Conservation (phyloP, 2,113 vertebrate genomes). For the Actenoides hombroni region DNA sequence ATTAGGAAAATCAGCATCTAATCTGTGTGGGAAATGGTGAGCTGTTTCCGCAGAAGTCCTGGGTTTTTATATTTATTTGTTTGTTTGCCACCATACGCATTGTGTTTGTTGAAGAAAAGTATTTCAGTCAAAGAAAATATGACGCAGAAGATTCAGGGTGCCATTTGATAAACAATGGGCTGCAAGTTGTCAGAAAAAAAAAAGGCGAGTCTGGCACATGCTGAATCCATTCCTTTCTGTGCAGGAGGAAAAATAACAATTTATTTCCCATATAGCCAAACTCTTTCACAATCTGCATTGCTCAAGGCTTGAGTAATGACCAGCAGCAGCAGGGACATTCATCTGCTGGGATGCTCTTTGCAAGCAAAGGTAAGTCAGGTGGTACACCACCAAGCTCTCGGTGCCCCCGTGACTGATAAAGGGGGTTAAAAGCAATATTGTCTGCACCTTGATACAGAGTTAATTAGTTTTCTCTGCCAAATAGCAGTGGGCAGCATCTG, state of each 20-base stretch:
- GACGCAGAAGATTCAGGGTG: not conserved
- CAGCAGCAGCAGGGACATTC: not conserved
- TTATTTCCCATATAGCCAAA: not conserved
- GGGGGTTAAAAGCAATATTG: not conserved
- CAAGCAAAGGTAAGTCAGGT: not conserved
- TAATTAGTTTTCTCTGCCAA: not conserved
- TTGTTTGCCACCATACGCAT: not conserved
- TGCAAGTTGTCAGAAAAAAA: not conserved
- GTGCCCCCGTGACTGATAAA: not conserved
- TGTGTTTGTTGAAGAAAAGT: not conserved
- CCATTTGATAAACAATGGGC: slow-evolving; percentile 31
- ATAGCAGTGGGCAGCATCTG: not conserved
- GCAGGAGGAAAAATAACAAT: slow-evolving; percentile 32
- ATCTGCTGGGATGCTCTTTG: not conserved
- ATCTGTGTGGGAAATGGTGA: not conserved
- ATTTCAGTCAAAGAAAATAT: slow-evolving; percentile 6
- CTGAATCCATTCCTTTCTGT: slow-evolving; percentile 38
- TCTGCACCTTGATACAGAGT: not conserved
- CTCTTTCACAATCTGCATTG: slow-evolving; percentile 24
- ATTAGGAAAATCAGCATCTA: not conserved
- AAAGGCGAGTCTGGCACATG: not conserved
- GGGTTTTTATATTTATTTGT: not conserved
- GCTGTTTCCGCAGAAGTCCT: not conserved
- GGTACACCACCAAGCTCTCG: not conserved
- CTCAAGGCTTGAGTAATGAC: not conserved